Conservation (phyloP, 2,888 invertebrate species). For the Galerucella nymphaeae region DNA sequence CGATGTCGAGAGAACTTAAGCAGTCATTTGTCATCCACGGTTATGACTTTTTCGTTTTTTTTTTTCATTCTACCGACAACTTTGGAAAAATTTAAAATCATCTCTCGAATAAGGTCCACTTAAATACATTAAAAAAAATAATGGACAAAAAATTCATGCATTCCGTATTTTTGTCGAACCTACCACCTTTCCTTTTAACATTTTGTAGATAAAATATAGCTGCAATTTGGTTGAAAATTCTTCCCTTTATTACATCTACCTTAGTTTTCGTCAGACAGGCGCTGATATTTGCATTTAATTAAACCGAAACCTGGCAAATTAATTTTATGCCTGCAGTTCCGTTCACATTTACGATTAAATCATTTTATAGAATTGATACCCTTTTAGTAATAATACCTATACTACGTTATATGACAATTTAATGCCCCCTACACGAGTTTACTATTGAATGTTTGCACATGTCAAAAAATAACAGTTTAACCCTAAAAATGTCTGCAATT, state of each 20-base stretch:
- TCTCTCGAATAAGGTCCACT: slow-evolving; percentile 29
- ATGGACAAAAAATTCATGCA: neutral
- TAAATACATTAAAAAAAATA: too few relatives aligned
- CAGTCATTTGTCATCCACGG: slow-evolving; percentile 64
- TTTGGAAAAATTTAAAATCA: slow-evolving; percentile 53
- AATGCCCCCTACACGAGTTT: slow-evolving; percentile 39
- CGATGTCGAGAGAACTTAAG: slow-evolving; percentile 56
- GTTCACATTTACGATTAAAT: slow-evolving; percentile 51
- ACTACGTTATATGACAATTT: slow-evolving; percentile 50
- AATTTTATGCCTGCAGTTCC: slow-evolving; percentile 50
- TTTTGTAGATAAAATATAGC: slow-evolving; percentile 26
- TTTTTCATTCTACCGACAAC: slow-evolving; percentile 49
- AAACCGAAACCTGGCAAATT: slow-evolving; percentile 50
- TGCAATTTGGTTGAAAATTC: slow-evolving; percentile 24
- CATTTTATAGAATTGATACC: slow-evolving; percentile 44
- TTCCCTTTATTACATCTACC: slow-evolving; percentile 21
- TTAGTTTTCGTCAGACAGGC: slow-evolving; percentile 43
- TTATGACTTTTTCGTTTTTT: slow-evolving; percentile 59
- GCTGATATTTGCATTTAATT: slow-evolving; percentile 54
- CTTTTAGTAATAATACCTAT: slow-evolving; percentile 46
- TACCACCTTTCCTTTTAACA: slow-evolving; percentile 3
- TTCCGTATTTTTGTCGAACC: slow-evolving; percentile 1
- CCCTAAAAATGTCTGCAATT: slow-evolving; percentile 28
- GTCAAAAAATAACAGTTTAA: slow-evolving; percentile 39
- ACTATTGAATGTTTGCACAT: slow-evolving; percentile 44